Conservation (phyloP, 2,113 vertebrate genomes). For the Puntigrus tetrazona region DNA sequence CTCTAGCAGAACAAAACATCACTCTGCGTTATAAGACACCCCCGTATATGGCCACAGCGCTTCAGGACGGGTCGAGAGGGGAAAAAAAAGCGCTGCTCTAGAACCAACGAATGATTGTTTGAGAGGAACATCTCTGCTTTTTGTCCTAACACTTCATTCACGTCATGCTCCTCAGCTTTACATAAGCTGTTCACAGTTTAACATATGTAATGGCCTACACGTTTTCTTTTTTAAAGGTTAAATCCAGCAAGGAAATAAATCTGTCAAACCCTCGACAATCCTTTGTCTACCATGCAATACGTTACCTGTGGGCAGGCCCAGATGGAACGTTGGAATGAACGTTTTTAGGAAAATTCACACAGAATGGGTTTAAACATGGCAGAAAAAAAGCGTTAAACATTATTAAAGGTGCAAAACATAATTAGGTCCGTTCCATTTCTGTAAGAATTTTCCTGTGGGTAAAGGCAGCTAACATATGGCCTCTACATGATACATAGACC, state of each 20-base stretch:
- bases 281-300: conserved; percentile 28
- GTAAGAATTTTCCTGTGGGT: conserved; percentile 17
- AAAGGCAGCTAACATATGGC: conserved; percentile 20
- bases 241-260: background rate
- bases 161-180: conserved; percentile 21
- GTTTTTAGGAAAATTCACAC: background rate
- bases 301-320: conserved; percentile 13
- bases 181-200: conserved; percentile 21
- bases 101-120: background rate
- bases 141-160: conserved; percentile 8
- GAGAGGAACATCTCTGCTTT: conserved; percentile 30
- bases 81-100: background rate
- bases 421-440: background rate
- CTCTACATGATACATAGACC: background rate
- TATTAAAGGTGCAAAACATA: background rate
- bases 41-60: conserved; percentile 15
- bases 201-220: background rate
- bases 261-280: conserved; percentile 33
- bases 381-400: background rate
- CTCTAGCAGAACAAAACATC: conserved; percentile 81
- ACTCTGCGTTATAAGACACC: background rate
- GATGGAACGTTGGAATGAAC: background rate
- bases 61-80: conserved; percentile 30
- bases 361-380: background rate
- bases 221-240: conserved; percentile 36